Percentiles rank a stretch among this genome's conserved stretches.
These are phyloP conservation scores for Pelochelys cantorii DNA, from an alignment of 2,797 vertebrate genomes.

Conservation along the genomic window DNA sequence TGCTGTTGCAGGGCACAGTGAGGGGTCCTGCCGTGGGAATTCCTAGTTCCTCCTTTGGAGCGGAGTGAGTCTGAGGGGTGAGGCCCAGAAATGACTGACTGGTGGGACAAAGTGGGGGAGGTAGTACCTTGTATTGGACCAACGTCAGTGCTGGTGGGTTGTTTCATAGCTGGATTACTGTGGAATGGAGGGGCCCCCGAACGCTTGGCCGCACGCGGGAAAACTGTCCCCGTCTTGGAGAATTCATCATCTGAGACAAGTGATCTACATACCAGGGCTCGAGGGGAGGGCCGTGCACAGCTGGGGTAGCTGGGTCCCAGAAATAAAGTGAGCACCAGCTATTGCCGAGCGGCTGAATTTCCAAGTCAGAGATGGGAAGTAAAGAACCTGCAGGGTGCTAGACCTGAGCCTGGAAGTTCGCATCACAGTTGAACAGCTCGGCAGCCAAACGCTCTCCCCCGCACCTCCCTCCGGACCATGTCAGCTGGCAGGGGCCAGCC, in stretches of 20 bases:
- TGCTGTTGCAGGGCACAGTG: background rate
- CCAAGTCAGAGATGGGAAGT: background rate
- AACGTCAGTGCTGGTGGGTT: background rate
- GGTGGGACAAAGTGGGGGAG: background rate
- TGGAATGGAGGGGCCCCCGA: background rate
- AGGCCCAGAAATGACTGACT: background rate
- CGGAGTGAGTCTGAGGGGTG: rapidly evolving
- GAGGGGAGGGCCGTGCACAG: no score
- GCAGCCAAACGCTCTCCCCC: background rate
- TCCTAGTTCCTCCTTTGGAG: background rate
- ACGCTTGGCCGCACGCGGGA: no score
- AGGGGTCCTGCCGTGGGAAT: background rate
- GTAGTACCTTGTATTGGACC: background rate
- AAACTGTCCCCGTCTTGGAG: background rate
- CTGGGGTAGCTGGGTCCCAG: background rate
- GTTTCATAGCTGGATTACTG: background rate
- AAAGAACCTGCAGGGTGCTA: background rate
- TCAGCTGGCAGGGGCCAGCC: no score
- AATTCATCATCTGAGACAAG: background rate
- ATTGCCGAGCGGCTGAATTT: background rate
- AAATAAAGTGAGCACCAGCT: background rate
- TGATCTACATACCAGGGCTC: no score
- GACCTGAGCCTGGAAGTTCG: background rate
- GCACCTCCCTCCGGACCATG: no score
- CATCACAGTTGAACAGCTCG: background rate